A percentile compares a stretch with the other conserved stretches of the same genome.
phyloP scores from a whole-genome alignment of 2,113 vertebrate genomes.

The Orycteropus afer region DNA sequence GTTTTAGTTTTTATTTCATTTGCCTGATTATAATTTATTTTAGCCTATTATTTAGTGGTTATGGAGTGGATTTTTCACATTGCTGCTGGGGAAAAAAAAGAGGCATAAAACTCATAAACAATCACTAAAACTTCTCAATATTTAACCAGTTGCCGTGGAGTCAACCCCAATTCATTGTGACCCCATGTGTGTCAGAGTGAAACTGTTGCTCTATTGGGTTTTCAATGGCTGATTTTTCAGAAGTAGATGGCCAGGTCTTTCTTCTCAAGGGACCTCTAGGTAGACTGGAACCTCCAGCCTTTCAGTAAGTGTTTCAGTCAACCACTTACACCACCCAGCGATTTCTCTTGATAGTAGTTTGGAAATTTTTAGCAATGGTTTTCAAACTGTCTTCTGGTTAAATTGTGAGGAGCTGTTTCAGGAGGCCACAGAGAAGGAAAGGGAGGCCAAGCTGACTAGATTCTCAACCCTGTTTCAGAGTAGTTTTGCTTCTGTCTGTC shows the following conservation, averaged over 20 bases:
- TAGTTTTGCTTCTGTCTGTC: neutral
- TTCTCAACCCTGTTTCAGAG: neutral
- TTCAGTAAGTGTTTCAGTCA: neutral
- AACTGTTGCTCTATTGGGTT: too few relatives aligned
- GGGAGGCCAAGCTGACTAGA: neutral
- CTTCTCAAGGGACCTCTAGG: neutral
- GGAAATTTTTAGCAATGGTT: neutral
- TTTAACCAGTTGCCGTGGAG: neutral
- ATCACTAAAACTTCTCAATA: neutral
- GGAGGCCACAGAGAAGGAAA: neutral
- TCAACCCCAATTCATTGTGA: neutral
- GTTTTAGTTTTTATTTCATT: conserved; percentile 67
- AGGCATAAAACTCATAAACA: conserved; percentile 31
- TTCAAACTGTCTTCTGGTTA: conserved; percentile 13
- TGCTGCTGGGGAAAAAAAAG: conserved; percentile 51
- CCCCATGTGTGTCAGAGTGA: neutral
- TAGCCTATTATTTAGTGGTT: conserved; percentile 62
- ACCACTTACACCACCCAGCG: neutral
- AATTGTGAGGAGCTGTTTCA: conserved; percentile 1
- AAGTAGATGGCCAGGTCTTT: neutral
- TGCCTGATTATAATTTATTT: conserved; percentile 61
- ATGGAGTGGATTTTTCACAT: conserved; percentile 57
- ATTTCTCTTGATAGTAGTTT: neutral
- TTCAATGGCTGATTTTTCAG: neutral
- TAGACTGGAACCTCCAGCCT: neutral